Conservation (phyloP, 2,797 vertebrate genomes). For the Alouatta caraya region DNA sequence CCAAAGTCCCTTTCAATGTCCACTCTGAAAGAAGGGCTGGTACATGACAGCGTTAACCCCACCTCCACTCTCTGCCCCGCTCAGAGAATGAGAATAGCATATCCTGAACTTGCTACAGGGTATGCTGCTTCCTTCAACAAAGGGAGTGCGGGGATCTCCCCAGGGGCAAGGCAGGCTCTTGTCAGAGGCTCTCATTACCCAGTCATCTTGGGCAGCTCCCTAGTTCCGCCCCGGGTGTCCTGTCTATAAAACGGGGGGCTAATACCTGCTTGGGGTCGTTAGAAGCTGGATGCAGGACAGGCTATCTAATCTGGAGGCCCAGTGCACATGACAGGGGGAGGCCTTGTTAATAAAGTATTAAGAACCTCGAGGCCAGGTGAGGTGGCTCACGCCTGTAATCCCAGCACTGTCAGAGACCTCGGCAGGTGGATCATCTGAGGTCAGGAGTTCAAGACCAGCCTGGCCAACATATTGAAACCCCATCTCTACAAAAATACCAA, state of each 20-base stretch:
- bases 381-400: too few relatives aligned
- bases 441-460: too few relatives aligned
- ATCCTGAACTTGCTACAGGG: too few relatives aligned
- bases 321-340: rapidly evolving
- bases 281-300: neutral
- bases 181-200: rapidly evolving
- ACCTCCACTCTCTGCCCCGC: neutral
- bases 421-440: too few relatives aligned
- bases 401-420: too few relatives aligned
- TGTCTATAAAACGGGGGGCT: neutral
- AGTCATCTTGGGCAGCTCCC: neutral
- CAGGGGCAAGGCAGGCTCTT: rapidly evolving
- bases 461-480: too few relatives aligned
- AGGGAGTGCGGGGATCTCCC: neutral
- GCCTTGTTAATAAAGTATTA: too few relatives aligned
- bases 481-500: too few relatives aligned
- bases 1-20: neutral
- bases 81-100: neutral
- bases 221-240: neutral
- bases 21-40: too few relatives aligned
- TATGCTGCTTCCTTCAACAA: neutral
- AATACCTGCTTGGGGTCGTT: rapidly evolving
- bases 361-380: too few relatives aligned
- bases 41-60: rapidly evolving
- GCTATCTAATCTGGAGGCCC: too few relatives aligned